A percentile compares a stretch with the other conserved stretches of the same genome.
Conservation (phyloP, 2,888 invertebrate species). For the Drosophila silvestris region DNA sequence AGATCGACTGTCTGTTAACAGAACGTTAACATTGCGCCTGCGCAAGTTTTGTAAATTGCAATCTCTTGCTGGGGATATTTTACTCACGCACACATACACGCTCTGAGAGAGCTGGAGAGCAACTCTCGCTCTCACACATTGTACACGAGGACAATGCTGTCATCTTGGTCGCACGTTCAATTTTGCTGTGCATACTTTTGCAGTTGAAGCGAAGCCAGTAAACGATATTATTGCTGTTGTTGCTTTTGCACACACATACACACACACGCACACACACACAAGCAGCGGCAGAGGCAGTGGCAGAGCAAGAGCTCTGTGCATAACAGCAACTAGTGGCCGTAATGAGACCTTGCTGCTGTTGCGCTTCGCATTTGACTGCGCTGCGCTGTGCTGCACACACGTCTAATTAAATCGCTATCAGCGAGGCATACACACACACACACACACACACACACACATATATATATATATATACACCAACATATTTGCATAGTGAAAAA, state of each 20-base stretch:
- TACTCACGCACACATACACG: slow-evolving; percentile 27
- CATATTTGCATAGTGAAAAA: slow-evolving; percentile 12
- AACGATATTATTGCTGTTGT: slow-evolving; percentile 43
- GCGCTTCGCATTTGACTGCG: slow-evolving; percentile 57
- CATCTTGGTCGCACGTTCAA: slow-evolving; percentile 50
- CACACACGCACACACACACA: slow-evolving; percentile 13
- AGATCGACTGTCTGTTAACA: slow-evolving; percentile 36
- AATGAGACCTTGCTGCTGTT: slow-evolving; percentile 62
- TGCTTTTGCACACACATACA: slow-evolving; percentile 46
- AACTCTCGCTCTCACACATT: slow-evolving; percentile 14
- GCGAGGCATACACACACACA: slow-evolving; percentile 6
- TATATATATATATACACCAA: slow-evolving; percentile 28
- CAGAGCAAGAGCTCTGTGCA: slow-evolving; percentile 53
- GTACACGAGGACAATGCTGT: slow-evolving; percentile 34
- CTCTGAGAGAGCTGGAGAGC: slow-evolving; percentile 4
- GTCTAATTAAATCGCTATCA: slow-evolving; percentile 41
- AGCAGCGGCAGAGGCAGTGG: slow-evolving; percentile 28
- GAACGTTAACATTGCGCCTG: slow-evolving; percentile 36
- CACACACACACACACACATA: slow-evolving; percentile 8
- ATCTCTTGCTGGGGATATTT: slow-evolving; percentile 59
- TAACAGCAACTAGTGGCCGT: slow-evolving; percentile 77
- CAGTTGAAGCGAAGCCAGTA: slow-evolving; percentile 42
- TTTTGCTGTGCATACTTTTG: slow-evolving; percentile 49
- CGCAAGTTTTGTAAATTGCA: slow-evolving; percentile 38
- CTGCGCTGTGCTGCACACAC: slow-evolving; percentile 54